These are phyloP conservation scores for Galagoides demidoff DNA, from an alignment of 2,797 vertebrate species.

Conservation along the genomic window DNA sequence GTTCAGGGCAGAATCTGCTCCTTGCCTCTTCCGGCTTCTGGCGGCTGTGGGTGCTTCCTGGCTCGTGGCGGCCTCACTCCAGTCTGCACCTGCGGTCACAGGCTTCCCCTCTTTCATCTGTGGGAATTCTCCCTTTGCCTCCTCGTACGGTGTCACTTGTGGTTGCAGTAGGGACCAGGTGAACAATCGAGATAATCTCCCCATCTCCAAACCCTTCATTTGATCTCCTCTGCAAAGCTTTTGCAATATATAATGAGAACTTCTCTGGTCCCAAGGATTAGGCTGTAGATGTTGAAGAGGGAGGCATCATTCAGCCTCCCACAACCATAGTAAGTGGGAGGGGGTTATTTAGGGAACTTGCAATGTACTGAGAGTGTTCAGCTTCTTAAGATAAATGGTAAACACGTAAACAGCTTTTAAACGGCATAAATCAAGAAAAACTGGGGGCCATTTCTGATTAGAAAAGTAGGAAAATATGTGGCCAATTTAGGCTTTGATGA, in stretches of 20 bases:
- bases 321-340: not conserved
- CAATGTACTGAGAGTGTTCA: not conserved
- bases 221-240: not conserved
- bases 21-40: not conserved
- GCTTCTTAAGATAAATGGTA: not conserved
- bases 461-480: not conserved
- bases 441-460: not conserved
- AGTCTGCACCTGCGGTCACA: not conserved
- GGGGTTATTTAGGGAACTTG: not conserved
- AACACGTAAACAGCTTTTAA: conserved; percentile 5
- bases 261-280: not conserved
- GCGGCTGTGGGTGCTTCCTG: not conserved
- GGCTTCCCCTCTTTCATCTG: not conserved
- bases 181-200: not conserved
- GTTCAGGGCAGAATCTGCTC: not conserved
- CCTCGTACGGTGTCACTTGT: not conserved
- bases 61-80: not conserved
- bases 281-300: not conserved
- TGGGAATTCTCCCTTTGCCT: not conserved
- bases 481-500: not conserved
- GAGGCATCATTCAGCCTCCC: not conserved
- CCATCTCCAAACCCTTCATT: not conserved
- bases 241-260: not conserved
- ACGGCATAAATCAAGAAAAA: conserved; percentile 22
- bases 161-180: not conserved